These are phyloP conservation scores for Zoroaster sp. DNA, from an alignment of 53 echinoderm and acorn worm species.

Conservation along the genomic window DNA sequence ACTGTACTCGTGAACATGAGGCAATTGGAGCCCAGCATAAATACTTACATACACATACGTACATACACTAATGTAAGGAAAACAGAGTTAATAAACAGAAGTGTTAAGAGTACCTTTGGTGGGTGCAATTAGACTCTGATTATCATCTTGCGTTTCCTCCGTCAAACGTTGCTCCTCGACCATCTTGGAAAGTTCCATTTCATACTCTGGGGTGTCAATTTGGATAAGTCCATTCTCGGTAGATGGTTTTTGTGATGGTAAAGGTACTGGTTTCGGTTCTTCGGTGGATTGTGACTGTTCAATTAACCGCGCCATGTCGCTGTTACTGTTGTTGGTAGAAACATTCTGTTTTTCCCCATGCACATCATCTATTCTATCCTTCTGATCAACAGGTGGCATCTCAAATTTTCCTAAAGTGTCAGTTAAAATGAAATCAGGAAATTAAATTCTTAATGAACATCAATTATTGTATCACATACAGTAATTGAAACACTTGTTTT, in stretches of 20 bases:
- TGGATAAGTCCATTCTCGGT: slow-evolving; percentile 11
- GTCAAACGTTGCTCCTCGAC: slow-evolving; percentile 39
- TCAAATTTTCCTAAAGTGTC: slow-evolving; percentile 15
- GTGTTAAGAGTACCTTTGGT: slow-evolving; percentile 5
- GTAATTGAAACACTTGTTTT: too few species aligned
- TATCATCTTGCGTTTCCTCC: background rate
- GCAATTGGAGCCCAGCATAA: background rate
- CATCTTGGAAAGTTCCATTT: slow-evolving; percentile 71
- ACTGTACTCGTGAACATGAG: background rate
- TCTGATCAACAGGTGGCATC: background rate
- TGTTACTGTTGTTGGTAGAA: slow-evolving; percentile 33
- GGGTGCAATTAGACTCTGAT: slow-evolving; percentile 7
- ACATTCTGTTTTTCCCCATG: slow-evolving; percentile 9
- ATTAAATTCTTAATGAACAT: background rate
- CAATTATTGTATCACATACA: background rate
- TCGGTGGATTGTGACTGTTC: slow-evolving; percentile 9
- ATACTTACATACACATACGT: background rate
- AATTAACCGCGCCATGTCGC: slow-evolving; percentile 19
- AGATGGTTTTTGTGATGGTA: background rate
- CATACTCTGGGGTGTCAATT: slow-evolving; percentile 75
- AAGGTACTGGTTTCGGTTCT: background rate
- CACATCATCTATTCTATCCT: slow-evolving; percentile 31
- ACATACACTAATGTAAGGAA: background rate
- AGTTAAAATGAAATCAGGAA: too few species aligned
- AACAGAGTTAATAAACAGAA: background rate